A percentile compares a stretch with the other conserved stretches of the same genome.
These are phyloP conservation scores for Flexamia atlantica DNA, from an alignment of 2,888 invertebrate species.

Conservation along the genomic window DNA sequence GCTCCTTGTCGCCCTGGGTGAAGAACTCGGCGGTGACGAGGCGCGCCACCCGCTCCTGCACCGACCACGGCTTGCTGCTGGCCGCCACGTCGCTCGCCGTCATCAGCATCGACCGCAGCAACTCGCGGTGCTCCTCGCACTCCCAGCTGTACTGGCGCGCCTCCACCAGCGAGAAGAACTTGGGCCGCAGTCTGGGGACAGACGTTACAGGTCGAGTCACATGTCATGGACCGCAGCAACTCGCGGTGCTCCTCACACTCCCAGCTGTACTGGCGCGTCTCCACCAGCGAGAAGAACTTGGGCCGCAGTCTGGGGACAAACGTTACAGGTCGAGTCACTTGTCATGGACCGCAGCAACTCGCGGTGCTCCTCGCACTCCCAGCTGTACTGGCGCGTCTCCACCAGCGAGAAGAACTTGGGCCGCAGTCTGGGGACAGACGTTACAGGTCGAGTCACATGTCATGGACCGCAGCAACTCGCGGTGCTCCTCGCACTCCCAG, in stretches of 20 bases:
- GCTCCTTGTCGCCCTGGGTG: conserved; percentile 77
- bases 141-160: conserved; percentile 74
- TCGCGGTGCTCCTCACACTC: conserved; percentile 74
- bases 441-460: conserved; percentile 80
- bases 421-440: conserved; percentile 75
- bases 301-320: conserved; percentile 76
- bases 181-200: conserved; percentile 73
- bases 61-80: conserved; percentile 79
- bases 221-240: conserved; percentile 72
- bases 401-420: conserved; percentile 76
- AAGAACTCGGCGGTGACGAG: conserved; percentile 77
- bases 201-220: background rate
- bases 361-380: conserved; percentile 74
- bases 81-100: conserved; percentile 80
- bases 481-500: no score
- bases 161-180: conserved; percentile 76
- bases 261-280: conserved; percentile 74
- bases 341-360: conserved; percentile 75
- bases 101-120: conserved; percentile 77
- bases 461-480: conserved; percentile 75
- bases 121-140: conserved; percentile 74
- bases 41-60: conserved; percentile 77
- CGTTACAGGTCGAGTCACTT: conserved; percentile 80
- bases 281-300: conserved; percentile 76
- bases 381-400: conserved; percentile 74